Base-by-base conservation (phyloP, 2,113 vertebrate species). In the Chaenocephalus aceratus region DNA sequence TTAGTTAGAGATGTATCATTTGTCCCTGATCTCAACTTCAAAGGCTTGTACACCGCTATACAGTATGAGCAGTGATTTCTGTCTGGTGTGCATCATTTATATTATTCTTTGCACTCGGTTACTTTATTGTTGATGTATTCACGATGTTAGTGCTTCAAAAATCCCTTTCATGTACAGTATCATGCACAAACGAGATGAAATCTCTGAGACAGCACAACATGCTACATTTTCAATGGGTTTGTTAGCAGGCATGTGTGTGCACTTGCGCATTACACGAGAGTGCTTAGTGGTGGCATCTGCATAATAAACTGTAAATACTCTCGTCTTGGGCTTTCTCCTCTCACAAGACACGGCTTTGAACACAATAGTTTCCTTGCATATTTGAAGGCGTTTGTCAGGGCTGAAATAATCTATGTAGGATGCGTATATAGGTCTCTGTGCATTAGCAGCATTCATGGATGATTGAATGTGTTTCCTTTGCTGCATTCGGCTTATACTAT, bases 231-330 rank as follows among this genome's bases (percentile, higher is more conserved):
- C 66, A 73, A 81, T 46, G 12, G 68, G 30, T 61, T 14, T 59
- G 51, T n/a, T 36, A 48, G 18, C 44, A 64, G 5, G 21, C 8
- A 9, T 21, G 45, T 62, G 62, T 57, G 18, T 57, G 51, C 36
- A 57, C 83, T 77, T 72, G 36, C 58, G 36, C 58, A 72, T 83
- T 54, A 56, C 36, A 63, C 23, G 53, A 68, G 56, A 63, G 11
- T 10, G 36, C 21, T 44, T 21, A 41, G 16, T 14, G 60, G 61
- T 18, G 23, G 68, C 26, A 77, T 75, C 51, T 66, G 72, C 70
- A 85, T 74, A 67, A 80, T 59, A 46, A 79, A 74, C 34, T 81
- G 11, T 77, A 59, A 61, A 81, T 44, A 56, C 11, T n/a, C 34
- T 58, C 3, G 11, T 77, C 48, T 45, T 56, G 16, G 9, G 11